These are phyloP conservation scores for Ceyx melanurus DNA, from an alignment of 2,113 vertebrate species.

Conservation along the genomic window DNA sequence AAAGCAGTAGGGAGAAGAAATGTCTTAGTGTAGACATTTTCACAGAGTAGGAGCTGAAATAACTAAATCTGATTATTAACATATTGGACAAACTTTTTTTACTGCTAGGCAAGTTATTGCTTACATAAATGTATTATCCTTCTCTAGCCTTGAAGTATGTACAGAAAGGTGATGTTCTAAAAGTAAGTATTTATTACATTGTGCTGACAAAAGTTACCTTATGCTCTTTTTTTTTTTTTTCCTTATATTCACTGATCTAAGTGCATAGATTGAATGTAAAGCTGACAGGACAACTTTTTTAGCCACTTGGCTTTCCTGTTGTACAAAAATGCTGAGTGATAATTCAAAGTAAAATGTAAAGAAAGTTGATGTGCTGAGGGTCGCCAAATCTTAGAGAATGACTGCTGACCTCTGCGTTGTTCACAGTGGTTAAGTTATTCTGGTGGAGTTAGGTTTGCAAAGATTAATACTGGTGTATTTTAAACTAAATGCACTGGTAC, in stretches of 20 bases:
- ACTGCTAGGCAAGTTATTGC: not conserved
- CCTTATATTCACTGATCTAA: slow-evolving; percentile 68
- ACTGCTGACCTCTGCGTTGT: slow-evolving; percentile 74
- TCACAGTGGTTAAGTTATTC: slow-evolving; percentile 65
- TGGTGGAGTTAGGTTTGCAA: slow-evolving; percentile 53
- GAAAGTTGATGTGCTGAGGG: slow-evolving; percentile 70
- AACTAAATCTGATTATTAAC: not conserved
- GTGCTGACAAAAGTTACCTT: slow-evolving; percentile 71
- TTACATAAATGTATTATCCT: slow-evolving; percentile 17
- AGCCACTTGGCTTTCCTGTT: slow-evolving; percentile 55
- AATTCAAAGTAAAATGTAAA: slow-evolving; percentile 53
- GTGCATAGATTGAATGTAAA: slow-evolving; percentile 74
- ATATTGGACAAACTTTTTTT: not conserved
- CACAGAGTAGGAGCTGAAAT: not conserved
- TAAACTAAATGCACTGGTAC: slow-evolving; percentile 41
- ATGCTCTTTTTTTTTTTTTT: slow-evolving; percentile 34
- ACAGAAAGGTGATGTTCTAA: slow-evolving; percentile 42
- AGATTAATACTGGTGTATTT: slow-evolving; percentile 72
- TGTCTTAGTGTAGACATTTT: not conserved
- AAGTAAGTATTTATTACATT: slow-evolving; percentile 79
- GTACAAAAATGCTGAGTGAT: slow-evolving; percentile 55
- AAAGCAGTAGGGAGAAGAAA: not conserved
- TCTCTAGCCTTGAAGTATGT: slow-evolving; percentile 48
- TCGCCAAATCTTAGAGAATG: slow-evolving; percentile 48
- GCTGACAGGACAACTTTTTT: slow-evolving; percentile 74